Percentiles rank a stretch among this genome's conserved stretches.
Evolutionary conservation across 2,888 invertebrate species (phyloP).

Genomic region (Lycophotia porphyrea): DNA sequence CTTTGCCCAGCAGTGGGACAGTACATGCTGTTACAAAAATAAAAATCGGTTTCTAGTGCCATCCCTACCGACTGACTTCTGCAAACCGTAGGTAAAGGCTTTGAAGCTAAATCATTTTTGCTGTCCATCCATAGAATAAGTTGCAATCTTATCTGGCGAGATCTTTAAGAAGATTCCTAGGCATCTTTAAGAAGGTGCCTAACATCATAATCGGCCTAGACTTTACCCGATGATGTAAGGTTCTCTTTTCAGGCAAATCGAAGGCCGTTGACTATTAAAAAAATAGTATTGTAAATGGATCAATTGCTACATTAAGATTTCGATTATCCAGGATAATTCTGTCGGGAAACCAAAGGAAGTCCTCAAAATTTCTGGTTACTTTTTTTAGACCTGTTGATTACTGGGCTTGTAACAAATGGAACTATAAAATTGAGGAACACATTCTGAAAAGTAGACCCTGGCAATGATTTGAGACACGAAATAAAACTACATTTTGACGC

Average conservation of each 20-base stretch:
- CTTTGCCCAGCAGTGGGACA: too few species aligned
- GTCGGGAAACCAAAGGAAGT: background rate
- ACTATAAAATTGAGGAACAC: background rate
- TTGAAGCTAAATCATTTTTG: conserved; percentile 1
- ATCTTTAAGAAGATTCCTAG: background rate
- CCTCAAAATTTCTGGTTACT: background rate
- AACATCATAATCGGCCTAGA: background rate
- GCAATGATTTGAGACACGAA: background rate
- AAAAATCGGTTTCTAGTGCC: background rate
- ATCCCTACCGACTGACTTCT: conserved; percentile 27
- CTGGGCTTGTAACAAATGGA: background rate
- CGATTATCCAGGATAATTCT: background rate
- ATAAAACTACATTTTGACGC: background rate
- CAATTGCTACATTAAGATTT: background rate
- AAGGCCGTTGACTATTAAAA: background rate
- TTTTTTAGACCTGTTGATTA: background rate
- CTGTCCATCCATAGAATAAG: conserved; percentile 11
- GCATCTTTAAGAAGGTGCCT: background rate
- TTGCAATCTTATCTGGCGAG: background rate
- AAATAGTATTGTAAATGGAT: background rate
- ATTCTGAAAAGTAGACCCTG: background rate
- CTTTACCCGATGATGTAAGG: background rate
- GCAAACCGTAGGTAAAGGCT: conserved; percentile 32
- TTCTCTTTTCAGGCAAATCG: background rate
- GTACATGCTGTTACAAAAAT: too few species aligned